A percentile compares a stretch with the other conserved stretches of the same genome.
phyloP scores from a whole-genome alignment of 2,888 invertebrate species.

The Drosophila meridionalis region DNA sequence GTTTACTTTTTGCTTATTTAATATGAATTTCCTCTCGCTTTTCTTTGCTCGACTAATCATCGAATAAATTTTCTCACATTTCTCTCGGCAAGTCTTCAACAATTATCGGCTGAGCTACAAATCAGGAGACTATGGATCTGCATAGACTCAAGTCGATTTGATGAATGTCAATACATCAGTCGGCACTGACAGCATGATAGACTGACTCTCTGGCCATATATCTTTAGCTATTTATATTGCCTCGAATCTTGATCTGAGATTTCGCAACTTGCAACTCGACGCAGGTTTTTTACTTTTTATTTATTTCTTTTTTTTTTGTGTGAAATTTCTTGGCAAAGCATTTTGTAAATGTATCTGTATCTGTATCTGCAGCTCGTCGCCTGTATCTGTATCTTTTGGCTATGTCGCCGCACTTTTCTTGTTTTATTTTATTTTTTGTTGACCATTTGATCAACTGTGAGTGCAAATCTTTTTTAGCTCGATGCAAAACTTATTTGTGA shows the following conservation, averaged over 20 bases:
- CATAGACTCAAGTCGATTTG: slow-evolving; percentile 37
- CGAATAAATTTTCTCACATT: not conserved
- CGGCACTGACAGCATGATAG: slow-evolving; percentile 30
- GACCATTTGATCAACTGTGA: slow-evolving; percentile 74
- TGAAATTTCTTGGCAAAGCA: slow-evolving; percentile 72
- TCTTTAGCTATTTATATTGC: slow-evolving; percentile 67
- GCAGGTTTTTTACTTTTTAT: not conserved
- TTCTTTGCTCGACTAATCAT: not conserved
- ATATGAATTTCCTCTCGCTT: not conserved
- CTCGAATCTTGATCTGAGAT: slow-evolving; percentile 73
- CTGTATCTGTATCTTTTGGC: slow-evolving; percentile 47
- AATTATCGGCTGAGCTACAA: slow-evolving; percentile 10
- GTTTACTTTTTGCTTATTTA: not conserved
- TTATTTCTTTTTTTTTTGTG: slow-evolving; percentile 1
- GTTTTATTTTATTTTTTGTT: slow-evolving; percentile 14
- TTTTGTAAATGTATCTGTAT: slow-evolving; percentile 62
- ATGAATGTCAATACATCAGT: slow-evolving; percentile 59
- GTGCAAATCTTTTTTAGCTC: slow-evolving; percentile 70
- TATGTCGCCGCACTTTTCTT: slow-evolving; percentile 50
- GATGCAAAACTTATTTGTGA: slow-evolving; percentile 72
- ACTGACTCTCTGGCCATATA: slow-evolving; percentile 49
- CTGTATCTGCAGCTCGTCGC: slow-evolving; percentile 20
- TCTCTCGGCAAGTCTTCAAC: slow-evolving; percentile 5
- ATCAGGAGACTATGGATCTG: slow-evolving; percentile 14
- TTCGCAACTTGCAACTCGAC: slow-evolving; percentile 55